Percentiles rank a stretch among this genome's conserved stretches.
Conservation (phyloP, 2,888 invertebrate genomes). For the Drosophila falleni region DNA sequence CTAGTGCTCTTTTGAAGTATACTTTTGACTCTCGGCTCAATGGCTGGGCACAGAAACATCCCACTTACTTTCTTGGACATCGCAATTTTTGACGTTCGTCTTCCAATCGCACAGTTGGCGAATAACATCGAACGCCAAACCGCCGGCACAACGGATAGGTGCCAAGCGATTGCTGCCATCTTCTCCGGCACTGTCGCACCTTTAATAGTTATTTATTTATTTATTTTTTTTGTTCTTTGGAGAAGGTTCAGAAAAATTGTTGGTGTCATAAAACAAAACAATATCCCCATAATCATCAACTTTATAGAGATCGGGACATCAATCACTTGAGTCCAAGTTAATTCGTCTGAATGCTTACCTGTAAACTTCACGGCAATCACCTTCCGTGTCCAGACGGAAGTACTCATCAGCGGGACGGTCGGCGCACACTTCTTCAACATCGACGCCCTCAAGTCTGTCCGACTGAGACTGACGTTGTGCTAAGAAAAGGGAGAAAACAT, state of each 20-base stretch:
- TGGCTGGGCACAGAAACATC: slow-evolving; percentile 53
- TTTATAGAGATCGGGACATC: slow-evolving; percentile 3
- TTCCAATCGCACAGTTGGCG: slow-evolving; percentile 98
- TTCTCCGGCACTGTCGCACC: slow-evolving; percentile 96
- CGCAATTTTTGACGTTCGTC: slow-evolving; percentile 98
- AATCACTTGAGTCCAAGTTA: slow-evolving; percentile 3
- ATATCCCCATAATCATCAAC: slow-evolving; percentile 34
- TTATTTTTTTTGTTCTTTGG: slow-evolving; percentile 20
- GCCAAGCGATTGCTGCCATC: slow-evolving; percentile 95
- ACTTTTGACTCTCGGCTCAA: slow-evolving; percentile 37
- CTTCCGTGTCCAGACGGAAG: slow-evolving; percentile 93
- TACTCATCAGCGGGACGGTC: slow-evolving; percentile 96
- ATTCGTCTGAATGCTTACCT: slow-evolving; percentile 87
- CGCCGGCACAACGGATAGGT: slow-evolving; percentile 94
- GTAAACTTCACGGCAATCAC: slow-evolving; percentile 97
- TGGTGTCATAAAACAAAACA: slow-evolving; percentile 44
- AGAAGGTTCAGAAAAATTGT: slow-evolving; percentile 36
- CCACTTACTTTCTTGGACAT: slow-evolving; percentile 96
- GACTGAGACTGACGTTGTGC: slow-evolving; percentile 86
- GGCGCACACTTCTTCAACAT: slow-evolving; percentile 93
- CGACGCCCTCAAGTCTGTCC: slow-evolving; percentile 88
- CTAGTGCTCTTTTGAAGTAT: slow-evolving; percentile 41
- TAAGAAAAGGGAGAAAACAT: neutral
- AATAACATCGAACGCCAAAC: slow-evolving; percentile 97
- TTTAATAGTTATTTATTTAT: slow-evolving; percentile 84